Evolutionary conservation across 2,113 vertebrate genomes (phyloP).

Genomic region (Chrysochloris asiatica): DNA sequence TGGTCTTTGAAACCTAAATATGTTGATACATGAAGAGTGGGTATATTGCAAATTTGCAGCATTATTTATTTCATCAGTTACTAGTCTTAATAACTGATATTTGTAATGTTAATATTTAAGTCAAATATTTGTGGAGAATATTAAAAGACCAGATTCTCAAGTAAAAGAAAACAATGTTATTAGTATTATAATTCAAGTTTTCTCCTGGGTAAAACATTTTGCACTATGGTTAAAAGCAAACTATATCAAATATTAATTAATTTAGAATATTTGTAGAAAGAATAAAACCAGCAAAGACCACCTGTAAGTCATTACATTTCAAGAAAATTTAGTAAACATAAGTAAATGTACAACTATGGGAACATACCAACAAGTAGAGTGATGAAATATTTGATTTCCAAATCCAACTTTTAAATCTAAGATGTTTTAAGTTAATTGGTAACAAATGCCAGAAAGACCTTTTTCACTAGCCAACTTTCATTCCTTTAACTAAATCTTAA

Average conservation of each 20-base stretch:
- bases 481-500: slow-evolving; percentile 69
- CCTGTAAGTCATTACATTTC: slow-evolving; percentile 70
- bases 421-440: slow-evolving; percentile 75
- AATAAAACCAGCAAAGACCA: slow-evolving; percentile 36
- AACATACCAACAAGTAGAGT: slow-evolving; percentile 55
- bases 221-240: slow-evolving; percentile 52
- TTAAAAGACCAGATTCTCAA: slow-evolving; percentile 28
- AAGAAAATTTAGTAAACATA: slow-evolving; percentile 67
- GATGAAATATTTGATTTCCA: slow-evolving; percentile 69
- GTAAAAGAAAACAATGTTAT: slow-evolving; percentile 19
- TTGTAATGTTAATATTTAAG: slow-evolving; percentile 51
- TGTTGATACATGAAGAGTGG: background rate
- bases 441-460: slow-evolving; percentile 63
- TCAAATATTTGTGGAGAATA: background rate
- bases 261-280: slow-evolving; percentile 42
- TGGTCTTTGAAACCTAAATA: background rate
- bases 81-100: slow-evolving; percentile 28
- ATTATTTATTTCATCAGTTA: slow-evolving; percentile 44
- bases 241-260: slow-evolving; percentile 37
- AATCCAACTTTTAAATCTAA: slow-evolving; percentile 69
- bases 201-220: background rate
- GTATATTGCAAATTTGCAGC: background rate
- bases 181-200: slow-evolving; percentile 22
- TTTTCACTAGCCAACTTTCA: slow-evolving; percentile 69
- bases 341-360: slow-evolving; percentile 41